Percentiles rank a stretch among this genome's conserved stretches.
phyloP scores from a whole-genome alignment of 2,888 invertebrate genomes.

The Pristionchus arcanus region DNA sequence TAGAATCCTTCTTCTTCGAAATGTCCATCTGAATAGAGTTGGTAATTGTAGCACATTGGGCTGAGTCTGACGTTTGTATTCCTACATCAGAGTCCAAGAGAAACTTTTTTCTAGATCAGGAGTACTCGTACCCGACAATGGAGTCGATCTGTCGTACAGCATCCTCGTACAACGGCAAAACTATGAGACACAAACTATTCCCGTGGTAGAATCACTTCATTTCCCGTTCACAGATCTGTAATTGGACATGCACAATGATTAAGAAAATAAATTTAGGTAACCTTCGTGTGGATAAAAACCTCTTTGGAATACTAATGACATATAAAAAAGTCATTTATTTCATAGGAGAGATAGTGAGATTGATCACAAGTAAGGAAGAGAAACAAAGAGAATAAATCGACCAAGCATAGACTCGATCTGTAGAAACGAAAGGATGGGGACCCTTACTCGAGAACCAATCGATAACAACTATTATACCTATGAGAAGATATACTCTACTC shows the following conservation, averaged over 20 bases:
- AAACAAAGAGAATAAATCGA: background rate
- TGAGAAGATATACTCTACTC: constrained; percentile 29
- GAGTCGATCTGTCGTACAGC: constrained; percentile 28
- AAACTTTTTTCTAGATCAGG: too few species aligned
- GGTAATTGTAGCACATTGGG: background rate
- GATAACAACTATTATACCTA: constrained; percentile 49
- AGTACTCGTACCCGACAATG: background rate
- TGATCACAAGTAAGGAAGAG: constrained; percentile 13
- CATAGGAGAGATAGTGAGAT: constrained; percentile 26
- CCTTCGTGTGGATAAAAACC: background rate
- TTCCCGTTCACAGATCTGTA: background rate
- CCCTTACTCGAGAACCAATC: constrained; percentile 44
- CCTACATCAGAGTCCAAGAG: too few species aligned
- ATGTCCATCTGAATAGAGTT: constrained; percentile 34
- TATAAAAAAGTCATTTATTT: background rate
- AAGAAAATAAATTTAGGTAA: background rate
- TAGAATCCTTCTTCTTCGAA: constrained; percentile 75
- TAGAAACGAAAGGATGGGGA: constrained; percentile 23
- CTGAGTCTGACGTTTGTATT: too few species aligned
- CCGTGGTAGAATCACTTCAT: background rate
- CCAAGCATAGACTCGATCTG: background rate
- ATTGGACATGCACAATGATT: background rate
- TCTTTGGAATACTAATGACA: background rate
- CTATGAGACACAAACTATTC: background rate
- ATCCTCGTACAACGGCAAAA: background rate